These are phyloP conservation scores for Drosophila ambigua DNA, from an alignment of 1,140 invertebrate species.

Conservation along the genomic window DNA sequence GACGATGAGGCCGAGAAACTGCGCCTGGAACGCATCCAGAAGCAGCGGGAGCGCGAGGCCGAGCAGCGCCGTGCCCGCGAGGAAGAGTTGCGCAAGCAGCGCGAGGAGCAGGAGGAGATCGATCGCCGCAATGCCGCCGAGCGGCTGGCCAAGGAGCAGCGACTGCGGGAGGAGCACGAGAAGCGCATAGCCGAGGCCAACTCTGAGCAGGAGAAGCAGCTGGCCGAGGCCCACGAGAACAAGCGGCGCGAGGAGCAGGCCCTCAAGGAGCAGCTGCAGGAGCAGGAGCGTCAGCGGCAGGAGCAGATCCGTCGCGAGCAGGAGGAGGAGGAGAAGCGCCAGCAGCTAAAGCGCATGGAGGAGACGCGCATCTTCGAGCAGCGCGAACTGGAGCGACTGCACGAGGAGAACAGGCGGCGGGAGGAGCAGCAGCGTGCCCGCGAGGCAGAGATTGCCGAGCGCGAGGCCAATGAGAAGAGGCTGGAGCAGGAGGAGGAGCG, in stretches of 20 bases:
- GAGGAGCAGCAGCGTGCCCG: constrained; percentile 60
- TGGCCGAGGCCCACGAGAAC: constrained; percentile 69
- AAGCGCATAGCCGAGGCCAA: constrained; percentile 55
- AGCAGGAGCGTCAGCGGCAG: constrained; percentile 64
- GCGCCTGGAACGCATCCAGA: constrained; percentile 52
- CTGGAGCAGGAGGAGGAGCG: constrained; percentile 67
- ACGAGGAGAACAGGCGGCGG: constrained; percentile 63
- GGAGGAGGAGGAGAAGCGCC: constrained; percentile 72
- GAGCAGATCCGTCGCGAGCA: constrained; percentile 62
- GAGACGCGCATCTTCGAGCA: constrained; percentile 62
- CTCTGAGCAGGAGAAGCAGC: constrained; percentile 60
- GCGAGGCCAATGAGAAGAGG: constrained; percentile 49
- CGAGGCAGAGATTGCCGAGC: constrained; percentile 58
- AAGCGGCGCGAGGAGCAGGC: constrained; percentile 63
- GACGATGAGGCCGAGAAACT: constrained; percentile 54
- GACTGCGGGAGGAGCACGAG: constrained; percentile 61
- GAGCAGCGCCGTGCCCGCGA: constrained; percentile 46
- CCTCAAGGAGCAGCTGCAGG: constrained; percentile 52
- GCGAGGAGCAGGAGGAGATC: constrained; percentile 52
- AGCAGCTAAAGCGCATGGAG: constrained; percentile 57
- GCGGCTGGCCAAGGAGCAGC: constrained; percentile 58
- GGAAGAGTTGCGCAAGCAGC: constrained; percentile 53
- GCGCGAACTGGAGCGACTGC: constrained; percentile 62
- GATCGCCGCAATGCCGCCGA: constrained; percentile 52
- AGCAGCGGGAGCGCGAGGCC: constrained; percentile 58